phyloP scores from a whole-genome alignment of 2,797 vertebrate species.

The Apodemus agrarius region DNA sequence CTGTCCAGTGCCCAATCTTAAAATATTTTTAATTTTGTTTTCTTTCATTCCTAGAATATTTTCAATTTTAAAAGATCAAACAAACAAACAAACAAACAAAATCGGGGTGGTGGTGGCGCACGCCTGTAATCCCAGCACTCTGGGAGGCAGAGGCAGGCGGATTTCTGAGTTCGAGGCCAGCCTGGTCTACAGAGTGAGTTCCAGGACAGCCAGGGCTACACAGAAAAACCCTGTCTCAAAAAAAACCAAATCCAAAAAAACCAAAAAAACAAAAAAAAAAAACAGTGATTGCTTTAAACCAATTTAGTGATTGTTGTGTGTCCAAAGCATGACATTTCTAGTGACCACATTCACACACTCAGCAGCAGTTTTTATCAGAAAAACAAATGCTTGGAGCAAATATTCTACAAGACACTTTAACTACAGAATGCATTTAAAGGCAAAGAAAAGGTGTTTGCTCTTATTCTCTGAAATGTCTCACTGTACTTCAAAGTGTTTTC shows the following conservation, averaged over 20 bases:
- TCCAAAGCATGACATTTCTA: neutral
- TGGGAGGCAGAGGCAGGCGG: too few relatives aligned
- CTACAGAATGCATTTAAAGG: neutral
- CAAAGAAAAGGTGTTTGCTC: neutral
- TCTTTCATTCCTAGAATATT: neutral
- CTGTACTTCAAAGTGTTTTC: neutral
- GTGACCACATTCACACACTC: slow-evolving; percentile 14
- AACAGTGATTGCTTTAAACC: neutral
- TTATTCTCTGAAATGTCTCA: neutral
- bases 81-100: too few relatives aligned
- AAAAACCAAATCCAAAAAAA: too few relatives aligned
- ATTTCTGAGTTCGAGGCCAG: too few relatives aligned
- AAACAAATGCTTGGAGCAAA: slow-evolving; percentile 3
- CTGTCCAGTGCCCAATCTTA: neutral
- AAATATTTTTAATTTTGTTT: neutral
- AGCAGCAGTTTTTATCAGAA: neutral
- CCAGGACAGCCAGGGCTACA: too few relatives aligned
- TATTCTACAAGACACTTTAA: neutral
- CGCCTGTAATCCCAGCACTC: too few relatives aligned
- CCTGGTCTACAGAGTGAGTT: too few relatives aligned
- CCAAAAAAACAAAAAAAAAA: too few relatives aligned
- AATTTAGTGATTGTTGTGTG: neutral
- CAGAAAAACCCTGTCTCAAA: too few relatives aligned
- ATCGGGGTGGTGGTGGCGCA: too few relatives aligned
- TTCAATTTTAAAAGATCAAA: slow-evolving; percentile 19